phyloP scores from a whole-genome alignment of 1,140 invertebrate genomes.

The Drosophila virilis region DNA sequence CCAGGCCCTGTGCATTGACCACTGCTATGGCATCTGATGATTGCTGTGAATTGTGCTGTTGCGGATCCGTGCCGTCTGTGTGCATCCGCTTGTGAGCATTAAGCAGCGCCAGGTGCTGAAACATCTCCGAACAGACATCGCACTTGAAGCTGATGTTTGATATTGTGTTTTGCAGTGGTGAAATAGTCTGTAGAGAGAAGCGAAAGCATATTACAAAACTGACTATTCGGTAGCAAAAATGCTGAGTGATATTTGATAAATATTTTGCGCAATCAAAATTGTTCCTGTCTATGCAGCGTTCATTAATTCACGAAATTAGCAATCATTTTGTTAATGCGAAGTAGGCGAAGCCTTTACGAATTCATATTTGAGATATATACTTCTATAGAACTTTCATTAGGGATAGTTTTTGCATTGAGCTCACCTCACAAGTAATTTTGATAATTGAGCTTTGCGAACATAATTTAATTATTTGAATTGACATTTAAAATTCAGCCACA shows the following conservation, averaged over 20 bases:
- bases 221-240: too few relatives aligned
- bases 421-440: background rate
- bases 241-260: background rate
- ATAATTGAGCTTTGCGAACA: background rate
- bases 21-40: constrained; percentile 64
- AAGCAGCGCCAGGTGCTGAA: constrained; percentile 90
- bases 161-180: constrained; percentile 86
- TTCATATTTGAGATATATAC: too few relatives aligned
- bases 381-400: background rate
- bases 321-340: background rate
- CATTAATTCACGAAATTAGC: background rate
- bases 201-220: constrained; percentile 2
- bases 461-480: too few relatives aligned
- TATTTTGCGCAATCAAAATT: constrained; percentile 5
- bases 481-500: background rate
- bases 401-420: background rate
- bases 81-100: constrained; percentile 93
- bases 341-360: too few relatives aligned
- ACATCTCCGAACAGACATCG: constrained; percentile 93
- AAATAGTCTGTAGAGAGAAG: constrained; percentile 8
- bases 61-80: constrained; percentile 84
- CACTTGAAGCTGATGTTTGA: constrained; percentile 93
- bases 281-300: background rate
- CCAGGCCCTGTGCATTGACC: constrained; percentile 83
- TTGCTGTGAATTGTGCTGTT: constrained; percentile 71